Evolutionary conservation across 2,888 invertebrate species (phyloP), one percentile per base, ranked within the genome.

Genomic region (Callimorpha dominula): DNA sequence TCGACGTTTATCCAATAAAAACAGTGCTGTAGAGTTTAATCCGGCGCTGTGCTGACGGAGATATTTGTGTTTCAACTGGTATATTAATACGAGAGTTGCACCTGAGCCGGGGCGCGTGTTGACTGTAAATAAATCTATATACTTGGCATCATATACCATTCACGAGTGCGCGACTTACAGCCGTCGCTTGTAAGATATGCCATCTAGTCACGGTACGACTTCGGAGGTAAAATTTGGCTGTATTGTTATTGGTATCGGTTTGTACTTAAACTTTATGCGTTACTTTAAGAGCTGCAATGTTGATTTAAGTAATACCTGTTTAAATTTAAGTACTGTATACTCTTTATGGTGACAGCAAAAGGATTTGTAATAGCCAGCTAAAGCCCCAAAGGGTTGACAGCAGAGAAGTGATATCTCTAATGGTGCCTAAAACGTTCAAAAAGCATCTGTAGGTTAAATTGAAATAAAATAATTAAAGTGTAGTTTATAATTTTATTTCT

Each of bases 21-120:
- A 75, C 65, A 73, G 71, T 43, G 46, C 66, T 69, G 71, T 52
- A 67, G 20, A 42, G 66, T 77, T 81, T 74, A 87, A 81, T 87
- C 80, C 86, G 85, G 76, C 84, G 80, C 87, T 76, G 81, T 71
- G 31, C 69, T 76, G 72, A 78, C 77, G 76, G 76, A 81, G 83
- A 84, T 86, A 86, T 88, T 86, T 86, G 84, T 88, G 87, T 87
- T 86, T 86, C 84, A 86, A 85, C 80, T 86, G 82, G 81, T 84
- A 89, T 88, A 88, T 89, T 90, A 90, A 87, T 85, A 87, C 84
- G 78, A 85, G 82, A 84, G 84, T 82, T 89, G 87, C 89, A 89
- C 87, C 88, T 88, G 87, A 88, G 85, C 80, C 81, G 79, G 64
- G 80, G 79, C 82, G 82, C 83, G 86, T 86, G 86, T 78, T 71